Evolutionary conservation across 2,113 vertebrate species (phyloP), one percentile per base, ranked within the genome.

Genomic region (Carassius carassius): DNA sequence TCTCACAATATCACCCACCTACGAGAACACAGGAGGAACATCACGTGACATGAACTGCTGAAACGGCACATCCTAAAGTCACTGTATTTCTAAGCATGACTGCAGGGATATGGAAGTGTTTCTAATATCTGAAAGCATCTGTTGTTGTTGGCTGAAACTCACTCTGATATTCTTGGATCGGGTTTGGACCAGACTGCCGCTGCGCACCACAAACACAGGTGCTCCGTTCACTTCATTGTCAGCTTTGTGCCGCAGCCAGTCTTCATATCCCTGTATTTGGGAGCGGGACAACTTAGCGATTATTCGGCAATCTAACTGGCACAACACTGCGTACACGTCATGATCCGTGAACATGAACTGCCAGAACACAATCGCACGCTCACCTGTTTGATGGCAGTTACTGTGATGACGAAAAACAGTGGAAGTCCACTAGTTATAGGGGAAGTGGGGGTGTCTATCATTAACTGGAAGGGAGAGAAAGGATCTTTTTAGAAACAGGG

Each of bases 331-430:
- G 2, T 14, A 56, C 5, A 21, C 1, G 10, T 56, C 49, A 32
- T 14, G 37, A 19, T 54, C 0, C 16, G 7, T 10, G 10, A 74
- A 56, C 29, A 56, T 56, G 4, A 41, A 13, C 11, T 13, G 1
- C 6, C 12, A 25, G 7, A 67, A 17, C 23, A 8, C 0, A 1
- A 25, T 16, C n/a, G 41, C 5, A 3, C 12, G 17, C 95, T 93
- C 94, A 99, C 98, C 98, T 99, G 98, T 93, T 99, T 99, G 90
- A 99, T 98, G 92, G 98, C 98, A 12, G 98, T 99, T 89, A 99
- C 97, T 86, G 96, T 97, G 91, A 99, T 99, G 91, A 99, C 98
- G 94, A 99, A 99, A 93, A 99, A 98, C 81, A 99, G 96, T 77
- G 98, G 98, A 93, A 99, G 96, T 90, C 98, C 98, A 78, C 98